Percentiles rank a stretch among this genome's conserved stretches.
Evolutionary conservation across 2,113 vertebrate genomes (phyloP).

Genomic region (Oenanthe oenanthe): DNA sequence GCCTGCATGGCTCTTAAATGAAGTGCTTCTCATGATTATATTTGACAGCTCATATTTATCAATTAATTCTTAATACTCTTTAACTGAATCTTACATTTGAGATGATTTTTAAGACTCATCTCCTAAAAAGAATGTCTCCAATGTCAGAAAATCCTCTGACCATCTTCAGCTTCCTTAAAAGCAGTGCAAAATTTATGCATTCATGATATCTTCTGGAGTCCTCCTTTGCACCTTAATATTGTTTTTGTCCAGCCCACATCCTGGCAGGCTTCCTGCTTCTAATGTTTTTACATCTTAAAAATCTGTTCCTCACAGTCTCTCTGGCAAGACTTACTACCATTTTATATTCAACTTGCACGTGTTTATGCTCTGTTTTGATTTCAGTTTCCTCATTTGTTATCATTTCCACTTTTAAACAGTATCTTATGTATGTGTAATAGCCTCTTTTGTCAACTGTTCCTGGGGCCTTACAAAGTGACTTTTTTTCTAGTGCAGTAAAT

Average conservation of each 20-base stretch:
- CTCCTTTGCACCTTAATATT: not conserved
- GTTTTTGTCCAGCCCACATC: not conserved
- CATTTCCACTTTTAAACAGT: not conserved
- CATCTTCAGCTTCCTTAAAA: not conserved
- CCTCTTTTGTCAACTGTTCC: not conserved
- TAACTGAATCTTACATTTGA: not conserved
- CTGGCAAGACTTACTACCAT: not conserved
- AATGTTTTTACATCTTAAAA: not conserved
- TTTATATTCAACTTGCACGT: not conserved
- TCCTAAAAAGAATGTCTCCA: not conserved
- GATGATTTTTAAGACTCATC: not conserved
- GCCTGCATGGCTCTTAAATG: not conserved
- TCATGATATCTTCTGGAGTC: not conserved
- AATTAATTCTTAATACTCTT: not conserved
- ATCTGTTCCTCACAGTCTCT: not conserved
- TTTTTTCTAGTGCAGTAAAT: not conserved
- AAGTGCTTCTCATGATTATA: not conserved
- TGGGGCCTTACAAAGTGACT: not conserved
- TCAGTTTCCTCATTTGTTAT: conserved; percentile 6
- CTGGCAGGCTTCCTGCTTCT: not conserved
- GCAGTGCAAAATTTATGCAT: not conserved
- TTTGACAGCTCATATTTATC: not conserved
- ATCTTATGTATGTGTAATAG: not conserved
- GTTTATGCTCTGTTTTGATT: conserved; percentile 3
- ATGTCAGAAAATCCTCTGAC: not conserved